A percentile compares a stretch with the other conserved stretches of the same genome.
phyloP scores from a whole-genome alignment of 2,797 vertebrate genomes.

The Perodicticus potto region DNA sequence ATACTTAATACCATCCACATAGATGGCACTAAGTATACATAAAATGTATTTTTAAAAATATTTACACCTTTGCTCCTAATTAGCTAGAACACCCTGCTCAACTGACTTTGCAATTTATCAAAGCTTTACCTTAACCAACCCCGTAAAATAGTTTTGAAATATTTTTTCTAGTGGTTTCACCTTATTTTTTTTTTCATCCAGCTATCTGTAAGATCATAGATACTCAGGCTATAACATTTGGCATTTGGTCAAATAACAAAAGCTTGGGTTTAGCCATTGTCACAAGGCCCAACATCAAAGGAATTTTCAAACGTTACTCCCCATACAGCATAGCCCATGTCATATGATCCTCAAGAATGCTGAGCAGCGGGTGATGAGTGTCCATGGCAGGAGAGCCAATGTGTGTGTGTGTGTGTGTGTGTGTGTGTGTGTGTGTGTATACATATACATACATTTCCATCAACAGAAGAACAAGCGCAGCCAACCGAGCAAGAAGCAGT shows the following conservation, averaged over 20 bases:
- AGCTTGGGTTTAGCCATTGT: constrained; percentile 72
- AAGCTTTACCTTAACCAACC: constrained; percentile 41
- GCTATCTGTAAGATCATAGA: constrained; percentile 67
- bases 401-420: background rate
- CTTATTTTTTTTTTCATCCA: constrained; percentile 60
- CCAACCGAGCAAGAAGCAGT: background rate
- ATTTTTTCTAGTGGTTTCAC: constrained; percentile 25
- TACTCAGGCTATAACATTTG: constrained; percentile 62
- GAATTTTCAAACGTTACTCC: constrained; percentile 64
- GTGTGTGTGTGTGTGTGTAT: no score
- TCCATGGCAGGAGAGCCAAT: constrained; percentile 1
- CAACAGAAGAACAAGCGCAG: constrained; percentile 1
- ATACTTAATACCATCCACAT: background rate
- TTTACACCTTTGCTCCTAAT: background rate
- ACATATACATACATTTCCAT: constrained; percentile 9
- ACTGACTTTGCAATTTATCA: constrained; percentile 56
- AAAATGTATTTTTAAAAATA: constrained; percentile 11
- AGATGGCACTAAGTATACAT: background rate
- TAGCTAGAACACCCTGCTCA: constrained; percentile 40
- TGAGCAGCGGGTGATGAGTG: background rate
- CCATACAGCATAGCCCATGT: constrained; percentile 58
- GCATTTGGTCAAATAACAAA: constrained; percentile 76
- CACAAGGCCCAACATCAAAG: constrained; percentile 77
- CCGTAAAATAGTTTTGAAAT: constrained; percentile 58
- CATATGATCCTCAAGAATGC: constrained; percentile 80